Evolutionary conservation across 1,140 invertebrate genomes (phyloP), one percentile per base, ranked within the genome.

Genomic region (Tetragonula clypearis): DNA sequence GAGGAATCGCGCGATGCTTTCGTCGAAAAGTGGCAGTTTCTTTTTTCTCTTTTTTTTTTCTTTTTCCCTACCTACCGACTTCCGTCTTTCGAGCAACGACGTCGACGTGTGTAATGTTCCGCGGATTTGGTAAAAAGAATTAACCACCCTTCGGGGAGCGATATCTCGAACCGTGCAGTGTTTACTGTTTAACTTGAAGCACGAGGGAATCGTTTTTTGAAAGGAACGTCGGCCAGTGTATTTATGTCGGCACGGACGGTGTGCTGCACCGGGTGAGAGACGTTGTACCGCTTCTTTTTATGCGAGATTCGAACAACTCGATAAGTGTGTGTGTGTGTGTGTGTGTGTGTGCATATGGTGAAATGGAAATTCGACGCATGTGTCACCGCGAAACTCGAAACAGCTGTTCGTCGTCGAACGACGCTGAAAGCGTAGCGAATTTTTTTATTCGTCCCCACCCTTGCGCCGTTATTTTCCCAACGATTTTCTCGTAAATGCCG

Each of bases 351-450:
- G 8, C 6, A 6, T 2, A 6, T 66, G 68, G 35, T 49, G 58
- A 72, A 84, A 84, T 75, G 60, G 75, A 85, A 86, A 81, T 79
- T 87, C 66, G 60, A 79, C 55, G 41, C 41, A 85, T 86, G 56
- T 71, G 73, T 84, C 65, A 73, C 65, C 14, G 78, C 55, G 75
- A 79, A 49, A 81, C n/a, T 23, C 62, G 84, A 88, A 81, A 26
- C 82, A 87, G 88, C 88, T 84, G 5, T 62, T 62, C 12, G 60
- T 62, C 55, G 56, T 56, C 19, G 55, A 60, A 49, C 73, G 53
- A 58, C 68, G 62, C 12, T 71, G 26, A 74, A 84, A 66, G 60
- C 26, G 21, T 62, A 41, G 56, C 56, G 56, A 71, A 68, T 58
- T 55, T 41, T 56, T 72, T 55, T 74, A 55, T 55, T 72, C n/a